Evolutionary conservation across 1,140 invertebrate species (phyloP), one percentile per base, ranked within the genome.

Genomic region (Bombus haemorrhoidalis): DNA sequence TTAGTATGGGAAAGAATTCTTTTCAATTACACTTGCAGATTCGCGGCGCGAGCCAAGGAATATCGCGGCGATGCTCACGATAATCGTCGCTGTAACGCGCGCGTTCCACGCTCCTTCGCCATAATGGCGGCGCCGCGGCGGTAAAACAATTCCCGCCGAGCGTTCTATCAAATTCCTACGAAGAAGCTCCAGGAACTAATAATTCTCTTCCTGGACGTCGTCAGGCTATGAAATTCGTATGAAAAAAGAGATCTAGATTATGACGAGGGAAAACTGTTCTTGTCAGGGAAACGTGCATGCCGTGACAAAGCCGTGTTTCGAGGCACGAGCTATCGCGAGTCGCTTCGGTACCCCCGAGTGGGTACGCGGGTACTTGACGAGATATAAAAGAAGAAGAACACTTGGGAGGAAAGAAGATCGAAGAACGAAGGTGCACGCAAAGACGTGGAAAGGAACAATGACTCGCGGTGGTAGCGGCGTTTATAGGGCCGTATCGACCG

Each of bases 381-480:
- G 72, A 68, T 59, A 57, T 32, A 62, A 41, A 83, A 57, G 47
- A 32, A 69, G 25, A 62, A 57, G 13, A 43, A 15, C 5, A 47
- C 15, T 22, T 43, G 34, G 37, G 37, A 73, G 22, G 39, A 32
- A 22, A 43, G 43, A 39, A 59, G 34, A 77, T 37, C 18, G 79
- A 39, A 25, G 9, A 25, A 82, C 77, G 74, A 78, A 88, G 79
- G 68, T 59, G 69, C 82, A 86, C 81, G 87, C 83, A 89, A 41
- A 91, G 81, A 91, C 83, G 82, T 81, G 86, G 86, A 91, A 87
- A 84, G 91, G 85, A 91, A 91, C 90, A 90, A 91, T 91, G 90
- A 91, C 79, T 91, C 79, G 76, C 66, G 66, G 68, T 84, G 87
- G 76, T 85, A 79, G 76, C 62, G 85, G 80, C 87, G 83, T 89